phyloP scores from a whole-genome alignment of 1,140 invertebrate species.

The Lepidurus apus region DNA sequence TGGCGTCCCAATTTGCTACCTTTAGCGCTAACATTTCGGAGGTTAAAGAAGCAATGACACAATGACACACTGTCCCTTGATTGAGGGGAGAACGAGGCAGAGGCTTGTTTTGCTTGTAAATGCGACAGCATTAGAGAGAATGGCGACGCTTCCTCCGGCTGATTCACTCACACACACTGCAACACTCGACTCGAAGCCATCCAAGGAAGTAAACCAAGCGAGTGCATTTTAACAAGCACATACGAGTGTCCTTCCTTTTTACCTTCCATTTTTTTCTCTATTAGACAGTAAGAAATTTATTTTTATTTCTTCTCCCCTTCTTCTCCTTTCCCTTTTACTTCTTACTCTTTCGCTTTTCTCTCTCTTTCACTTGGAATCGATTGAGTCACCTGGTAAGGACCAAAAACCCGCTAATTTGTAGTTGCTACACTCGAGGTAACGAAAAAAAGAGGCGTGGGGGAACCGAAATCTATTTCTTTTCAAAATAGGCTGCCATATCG shows the following conservation, averaged over 20 bases:
- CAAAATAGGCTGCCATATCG: too few species aligned
- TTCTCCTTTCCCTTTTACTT: neutral
- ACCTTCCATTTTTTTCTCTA: neutral
- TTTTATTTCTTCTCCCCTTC: neutral
- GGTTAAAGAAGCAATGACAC: too few species aligned
- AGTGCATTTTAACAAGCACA: constrained; percentile 1
- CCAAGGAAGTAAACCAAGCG: constrained; percentile 10
- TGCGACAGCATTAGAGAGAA: neutral
- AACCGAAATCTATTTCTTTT: too few species aligned
- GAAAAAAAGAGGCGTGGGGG: too few species aligned
- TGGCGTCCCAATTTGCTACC: too few species aligned
- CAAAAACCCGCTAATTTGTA: constrained; percentile 8
- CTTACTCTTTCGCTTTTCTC: constrained; percentile 1
- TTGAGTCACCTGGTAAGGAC: constrained; percentile 9
- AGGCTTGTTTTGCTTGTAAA: constrained; percentile 7
- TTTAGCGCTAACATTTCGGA: too few species aligned
- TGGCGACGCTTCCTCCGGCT: neutral
- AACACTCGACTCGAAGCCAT: neutral
- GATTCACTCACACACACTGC: neutral
- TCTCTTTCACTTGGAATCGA: constrained; percentile 5
- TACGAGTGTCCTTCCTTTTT: neutral
- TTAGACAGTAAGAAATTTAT: neutral
- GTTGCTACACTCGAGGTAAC: neutral
- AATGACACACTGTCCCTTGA: too few species aligned
- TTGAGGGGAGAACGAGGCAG: neutral